phyloP scores from a whole-genome alignment of 2,797 vertebrate genomes.

The Liparis tanakae region DNA sequence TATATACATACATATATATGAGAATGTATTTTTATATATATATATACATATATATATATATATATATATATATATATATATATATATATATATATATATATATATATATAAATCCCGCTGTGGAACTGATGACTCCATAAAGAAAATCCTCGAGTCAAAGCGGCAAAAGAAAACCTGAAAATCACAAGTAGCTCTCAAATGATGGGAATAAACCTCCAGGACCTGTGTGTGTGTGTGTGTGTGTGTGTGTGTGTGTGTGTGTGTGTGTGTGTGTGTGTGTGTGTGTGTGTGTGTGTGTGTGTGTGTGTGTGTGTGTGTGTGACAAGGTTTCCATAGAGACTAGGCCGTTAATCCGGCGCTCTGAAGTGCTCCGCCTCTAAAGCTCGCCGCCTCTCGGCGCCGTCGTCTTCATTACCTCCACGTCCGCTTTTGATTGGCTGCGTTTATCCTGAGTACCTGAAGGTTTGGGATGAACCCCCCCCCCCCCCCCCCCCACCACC shows the following conservation, averaged over 20 bases:
- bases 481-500: neutral
- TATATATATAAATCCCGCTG: conserved; percentile 21
- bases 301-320: too few relatives aligned
- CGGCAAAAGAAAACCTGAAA: conserved; percentile 63
- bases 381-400: conserved; percentile 73
- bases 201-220: conserved; percentile 61
- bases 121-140: conserved; percentile 65
- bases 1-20: too few relatives aligned
- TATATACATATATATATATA: neutral
- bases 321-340: conserved; percentile 85
- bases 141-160: conserved; percentile 44
- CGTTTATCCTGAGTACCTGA: conserved; percentile 78
- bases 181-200: conserved; percentile 78
- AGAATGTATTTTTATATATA: too few relatives aligned
- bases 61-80: too few relatives aligned
- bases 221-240: conserved; percentile 28
- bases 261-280: too few relatives aligned
- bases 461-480: conserved; percentile 64
- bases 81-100: too few relatives aligned
- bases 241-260: conserved; percentile 1
- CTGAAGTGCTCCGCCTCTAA: conserved; percentile 78
- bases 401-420: conserved; percentile 82
- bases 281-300: too few relatives aligned
- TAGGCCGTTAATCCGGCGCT: conserved; percentile 78
- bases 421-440: conserved; percentile 83